These are phyloP conservation scores for Oscheius sp. DNA, from an alignment of 2,888 invertebrate species.

Conservation along the genomic window DNA sequence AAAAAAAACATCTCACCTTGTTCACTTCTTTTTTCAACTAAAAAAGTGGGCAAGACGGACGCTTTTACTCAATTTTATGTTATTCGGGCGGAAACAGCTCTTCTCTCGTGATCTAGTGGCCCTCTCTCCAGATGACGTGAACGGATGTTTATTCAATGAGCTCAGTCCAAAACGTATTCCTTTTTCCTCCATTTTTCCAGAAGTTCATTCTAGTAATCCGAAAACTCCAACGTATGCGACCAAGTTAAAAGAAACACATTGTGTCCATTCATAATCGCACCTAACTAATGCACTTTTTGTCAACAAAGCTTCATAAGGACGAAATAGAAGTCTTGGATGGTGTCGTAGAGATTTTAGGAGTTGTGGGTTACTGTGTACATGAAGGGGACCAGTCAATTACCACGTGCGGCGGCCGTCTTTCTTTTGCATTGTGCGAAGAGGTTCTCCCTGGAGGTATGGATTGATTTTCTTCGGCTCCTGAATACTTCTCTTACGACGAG, in stretches of 20 bases:
- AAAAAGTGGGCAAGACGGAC: no score
- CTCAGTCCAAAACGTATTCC: neutral
- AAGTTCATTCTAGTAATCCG: no score
- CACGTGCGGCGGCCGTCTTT: constrained; percentile 59
- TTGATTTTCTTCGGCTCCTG: constrained; percentile 53
- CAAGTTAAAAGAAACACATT: neutral
- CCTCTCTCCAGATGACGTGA: neutral
- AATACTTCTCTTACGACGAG: constrained; percentile 63
- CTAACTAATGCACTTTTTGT: constrained; percentile 9
- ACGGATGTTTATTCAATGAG: constrained; percentile 5
- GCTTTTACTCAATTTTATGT: no score
- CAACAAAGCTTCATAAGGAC: constrained; percentile 27
- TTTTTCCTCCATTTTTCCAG: no score
- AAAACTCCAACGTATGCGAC: neutral
- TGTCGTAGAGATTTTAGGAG: neutral
- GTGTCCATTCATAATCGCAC: constrained; percentile 1
- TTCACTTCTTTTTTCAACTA: no score
- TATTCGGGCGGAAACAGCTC: no score
- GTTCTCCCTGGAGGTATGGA: constrained; percentile 67
- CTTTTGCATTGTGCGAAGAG: constrained; percentile 65
- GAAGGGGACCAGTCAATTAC: constrained; percentile 28
- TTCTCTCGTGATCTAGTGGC: no score
- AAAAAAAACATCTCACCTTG: no score
- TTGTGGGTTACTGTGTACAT: constrained; percentile 17
- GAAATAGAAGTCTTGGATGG: constrained; percentile 24